phyloP scores from a whole-genome alignment of 2,888 invertebrate genomes.

The Polydrusus cervinus region DNA sequence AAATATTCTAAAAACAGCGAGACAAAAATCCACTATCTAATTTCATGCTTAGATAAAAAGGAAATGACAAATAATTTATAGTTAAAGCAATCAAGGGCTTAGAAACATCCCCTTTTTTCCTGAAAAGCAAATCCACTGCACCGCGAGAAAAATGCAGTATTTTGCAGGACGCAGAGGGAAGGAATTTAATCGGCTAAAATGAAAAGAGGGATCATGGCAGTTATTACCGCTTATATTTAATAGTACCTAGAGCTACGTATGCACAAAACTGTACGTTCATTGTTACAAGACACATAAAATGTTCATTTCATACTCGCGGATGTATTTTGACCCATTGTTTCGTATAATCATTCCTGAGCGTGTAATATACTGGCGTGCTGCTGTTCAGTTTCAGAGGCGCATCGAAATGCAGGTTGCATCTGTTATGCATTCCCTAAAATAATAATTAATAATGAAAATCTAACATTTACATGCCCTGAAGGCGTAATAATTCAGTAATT shows the following conservation, averaged over 20 bases:
- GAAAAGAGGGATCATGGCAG: conserved; percentile 56
- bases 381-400: conserved; percentile 16
- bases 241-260: conserved; percentile 53
- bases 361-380: conserved; percentile 39
- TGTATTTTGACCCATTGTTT: conserved; percentile 50
- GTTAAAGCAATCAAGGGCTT: background rate
- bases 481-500: too few species aligned
- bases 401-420: background rate
- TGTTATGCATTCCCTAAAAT: too few species aligned
- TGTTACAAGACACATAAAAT: conserved; percentile 46
- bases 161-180: conserved; percentile 9
- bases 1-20: too few species aligned
- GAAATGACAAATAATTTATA: too few species aligned
- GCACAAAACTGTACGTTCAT: conserved; percentile 46
- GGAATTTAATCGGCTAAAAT: conserved; percentile 57
- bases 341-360: conserved; percentile 42
- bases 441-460: too few species aligned
- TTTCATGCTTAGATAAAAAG: too few species aligned
- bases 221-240: conserved; percentile 60
- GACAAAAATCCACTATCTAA: too few species aligned
- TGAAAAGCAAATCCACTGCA: conserved; percentile 25
- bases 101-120: conserved; percentile 7
- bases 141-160: conserved; percentile 30
- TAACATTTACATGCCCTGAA: too few species aligned
- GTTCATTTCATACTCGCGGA: conserved; percentile 45